Evolutionary conservation across 2,797 vertebrate species (phyloP).

Genomic region (Brachyalestes nurse): DNA sequence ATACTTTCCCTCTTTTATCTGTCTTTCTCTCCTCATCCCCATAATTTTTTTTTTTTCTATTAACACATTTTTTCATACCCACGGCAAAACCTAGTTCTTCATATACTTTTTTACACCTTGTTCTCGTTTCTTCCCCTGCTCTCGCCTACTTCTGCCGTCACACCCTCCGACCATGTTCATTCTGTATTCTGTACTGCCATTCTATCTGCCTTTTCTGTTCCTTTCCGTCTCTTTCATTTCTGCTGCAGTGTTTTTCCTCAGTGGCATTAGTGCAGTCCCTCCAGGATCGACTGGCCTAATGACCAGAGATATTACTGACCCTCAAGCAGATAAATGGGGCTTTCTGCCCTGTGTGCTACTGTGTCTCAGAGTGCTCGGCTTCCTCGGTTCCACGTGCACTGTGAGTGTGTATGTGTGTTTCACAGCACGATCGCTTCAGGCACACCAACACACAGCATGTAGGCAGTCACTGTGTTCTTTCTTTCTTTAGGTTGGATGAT

Average conservation of each 20-base stretch:
- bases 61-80: neutral
- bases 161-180: neutral
- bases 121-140: neutral
- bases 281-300: slow-evolving; percentile 30
- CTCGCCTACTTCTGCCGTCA: slow-evolving; percentile 17
- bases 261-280: slow-evolving; percentile 15
- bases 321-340: slow-evolving; percentile 56
- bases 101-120: neutral
- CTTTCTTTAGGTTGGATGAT: neutral
- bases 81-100: neutral
- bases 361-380: neutral
- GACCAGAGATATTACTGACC: slow-evolving; percentile 42
- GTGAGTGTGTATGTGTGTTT: slow-evolving; percentile 1
- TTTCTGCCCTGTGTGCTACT: slow-evolving; percentile 60
- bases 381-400: neutral
- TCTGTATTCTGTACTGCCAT: neutral
- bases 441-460: neutral
- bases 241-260: slow-evolving; percentile 14
- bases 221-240: neutral
- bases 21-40: neutral
- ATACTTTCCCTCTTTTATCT: neutral
- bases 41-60: no score
- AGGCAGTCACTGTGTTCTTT: neutral
- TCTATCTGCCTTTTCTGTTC: neutral
- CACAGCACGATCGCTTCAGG: neutral